Percentiles rank a stretch among this genome's conserved stretches.
Evolutionary conservation across 2,797 vertebrate genomes (phyloP).

Genomic region (Rhincodon typus): DNA sequence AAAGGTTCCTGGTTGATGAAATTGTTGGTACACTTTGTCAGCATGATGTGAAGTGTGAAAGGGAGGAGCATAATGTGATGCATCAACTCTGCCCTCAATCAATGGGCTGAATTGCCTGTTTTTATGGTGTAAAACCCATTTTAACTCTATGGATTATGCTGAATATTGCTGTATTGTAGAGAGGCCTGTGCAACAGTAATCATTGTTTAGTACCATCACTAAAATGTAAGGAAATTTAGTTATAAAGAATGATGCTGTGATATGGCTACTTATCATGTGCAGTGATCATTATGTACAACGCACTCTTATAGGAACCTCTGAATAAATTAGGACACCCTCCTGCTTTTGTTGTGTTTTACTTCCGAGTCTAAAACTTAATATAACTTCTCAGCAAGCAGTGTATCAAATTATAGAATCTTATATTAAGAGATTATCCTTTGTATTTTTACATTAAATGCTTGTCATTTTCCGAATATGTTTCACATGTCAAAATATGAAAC

Average conservation of each 20-base stretch:
- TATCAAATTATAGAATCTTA: background rate
- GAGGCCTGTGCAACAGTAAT: background rate
- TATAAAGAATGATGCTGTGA: background rate
- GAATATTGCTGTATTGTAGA: background rate
- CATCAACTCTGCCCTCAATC: background rate
- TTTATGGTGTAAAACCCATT: background rate
- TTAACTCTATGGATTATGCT: background rate
- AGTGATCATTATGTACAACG: background rate
- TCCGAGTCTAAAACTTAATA: background rate
- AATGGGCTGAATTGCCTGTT: background rate
- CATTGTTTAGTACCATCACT: background rate
- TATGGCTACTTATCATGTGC: background rate
- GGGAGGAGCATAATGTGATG: background rate
- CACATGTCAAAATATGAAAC: background rate
- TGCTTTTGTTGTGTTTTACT: background rate
- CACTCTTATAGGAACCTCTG: background rate
- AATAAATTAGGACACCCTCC: background rate
- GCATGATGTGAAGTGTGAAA: background rate
- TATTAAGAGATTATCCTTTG: background rate
- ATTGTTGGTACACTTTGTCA: background rate
- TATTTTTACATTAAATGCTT: background rate
- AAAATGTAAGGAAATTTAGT: background rate
- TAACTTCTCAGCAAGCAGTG: background rate
- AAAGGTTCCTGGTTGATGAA: background rate
- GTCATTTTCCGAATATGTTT: background rate